Conservation (phyloP, 2,888 invertebrate genomes). For the Mythimna pallens region DNA sequence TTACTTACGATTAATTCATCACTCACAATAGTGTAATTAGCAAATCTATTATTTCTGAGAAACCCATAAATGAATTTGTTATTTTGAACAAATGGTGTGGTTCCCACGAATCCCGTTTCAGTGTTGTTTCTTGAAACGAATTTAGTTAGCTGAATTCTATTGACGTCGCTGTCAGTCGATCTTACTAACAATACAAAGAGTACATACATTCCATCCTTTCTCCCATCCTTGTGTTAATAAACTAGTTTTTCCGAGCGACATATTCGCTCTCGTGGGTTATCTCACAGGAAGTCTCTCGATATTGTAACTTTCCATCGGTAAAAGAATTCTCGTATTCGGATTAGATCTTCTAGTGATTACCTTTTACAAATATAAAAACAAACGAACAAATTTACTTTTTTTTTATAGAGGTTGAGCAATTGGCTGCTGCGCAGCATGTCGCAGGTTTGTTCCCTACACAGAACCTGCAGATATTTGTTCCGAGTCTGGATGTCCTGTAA, state of each 20-base stretch:
- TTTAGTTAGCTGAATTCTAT: conserved; percentile 18
- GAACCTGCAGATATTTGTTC: no score
- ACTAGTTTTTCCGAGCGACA: background rate
- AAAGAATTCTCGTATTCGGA: background rate
- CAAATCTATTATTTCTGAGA: conserved; percentile 21
- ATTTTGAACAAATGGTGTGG: conserved; percentile 28
- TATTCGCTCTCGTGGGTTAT: no score
- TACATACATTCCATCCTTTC: background rate
- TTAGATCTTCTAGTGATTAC: no score
- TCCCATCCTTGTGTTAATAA: background rate
- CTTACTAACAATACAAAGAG: conserved; percentile 2
- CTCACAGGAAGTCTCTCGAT: background rate
- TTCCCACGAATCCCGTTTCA: conserved; percentile 30
- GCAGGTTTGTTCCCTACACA: no score
- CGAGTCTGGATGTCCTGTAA: no score
- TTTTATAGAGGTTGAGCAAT: no score
- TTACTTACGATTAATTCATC: conserved; percentile 4
- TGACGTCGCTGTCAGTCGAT: conserved; percentile 24
- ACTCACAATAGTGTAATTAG: conserved; percentile 16
- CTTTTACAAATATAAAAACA: background rate
- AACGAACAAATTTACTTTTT: background rate
- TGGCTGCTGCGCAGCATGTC: no score
- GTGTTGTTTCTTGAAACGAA: conserved; percentile 26
- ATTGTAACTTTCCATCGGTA: no score
- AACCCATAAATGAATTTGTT: conserved; percentile 30